phyloP scores from a whole-genome alignment of 2,113 vertebrate genomes.

The Pollimyrus isidori region DNA sequence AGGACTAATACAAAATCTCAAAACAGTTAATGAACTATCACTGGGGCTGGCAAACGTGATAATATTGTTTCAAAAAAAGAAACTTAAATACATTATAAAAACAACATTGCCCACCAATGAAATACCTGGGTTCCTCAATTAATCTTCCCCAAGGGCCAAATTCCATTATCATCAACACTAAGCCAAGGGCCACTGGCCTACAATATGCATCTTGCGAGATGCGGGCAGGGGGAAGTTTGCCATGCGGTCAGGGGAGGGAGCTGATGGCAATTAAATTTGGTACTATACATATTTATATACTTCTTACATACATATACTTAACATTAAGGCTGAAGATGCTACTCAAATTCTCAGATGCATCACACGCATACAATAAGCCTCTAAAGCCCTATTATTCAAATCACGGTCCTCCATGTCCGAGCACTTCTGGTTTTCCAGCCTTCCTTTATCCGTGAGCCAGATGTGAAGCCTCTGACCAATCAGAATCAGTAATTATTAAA shows the following conservation, averaged over 20 bases:
- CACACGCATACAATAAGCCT: neutral
- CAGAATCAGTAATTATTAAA: too few species aligned
- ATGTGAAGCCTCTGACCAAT: too few species aligned
- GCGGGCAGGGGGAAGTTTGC: neutral
- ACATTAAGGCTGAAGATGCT: neutral
- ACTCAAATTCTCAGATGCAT: neutral
- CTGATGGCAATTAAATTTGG: neutral
- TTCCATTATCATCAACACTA: neutral
- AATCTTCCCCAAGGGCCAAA: neutral
- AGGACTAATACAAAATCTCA: too few species aligned
- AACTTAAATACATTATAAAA: neutral
- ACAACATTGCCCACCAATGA: neutral
- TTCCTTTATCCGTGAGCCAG: too few species aligned
- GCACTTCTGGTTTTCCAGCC: too few species aligned
- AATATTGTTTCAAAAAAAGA: neutral
- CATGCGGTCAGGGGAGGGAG: neutral
- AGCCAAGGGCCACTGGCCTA: neutral
- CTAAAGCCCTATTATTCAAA: neutral
- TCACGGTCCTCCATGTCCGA: too few species aligned
- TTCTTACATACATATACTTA: neutral
- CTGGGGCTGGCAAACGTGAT: too few species aligned
- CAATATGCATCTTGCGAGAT: neutral
- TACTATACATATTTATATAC: neutral
- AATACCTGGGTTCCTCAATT: neutral
- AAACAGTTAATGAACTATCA: too few species aligned